Evolutionary conservation across 1,140 invertebrate genomes (phyloP).

Genomic region (Trichomalopsis sarcophagae): DNA sequence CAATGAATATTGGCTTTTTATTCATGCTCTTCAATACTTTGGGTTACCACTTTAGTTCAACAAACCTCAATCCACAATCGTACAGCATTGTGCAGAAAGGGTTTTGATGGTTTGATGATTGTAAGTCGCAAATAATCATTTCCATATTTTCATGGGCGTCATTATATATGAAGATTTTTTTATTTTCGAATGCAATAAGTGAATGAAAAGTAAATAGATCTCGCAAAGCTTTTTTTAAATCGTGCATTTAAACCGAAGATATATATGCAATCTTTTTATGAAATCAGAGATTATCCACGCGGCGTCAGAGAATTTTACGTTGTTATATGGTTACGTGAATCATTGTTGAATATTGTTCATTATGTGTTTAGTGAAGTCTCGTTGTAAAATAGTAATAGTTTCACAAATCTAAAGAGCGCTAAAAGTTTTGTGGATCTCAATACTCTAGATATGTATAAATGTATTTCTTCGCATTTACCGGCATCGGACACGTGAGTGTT

Average conservation of each 20-base stretch:
- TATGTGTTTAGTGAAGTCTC: constrained; percentile 21
- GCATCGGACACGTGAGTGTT: neutral
- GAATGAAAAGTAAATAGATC: constrained; percentile 36
- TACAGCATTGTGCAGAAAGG: constrained; percentile 25
- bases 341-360: constrained; percentile 47
- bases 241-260: constrained; percentile 44
- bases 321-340: constrained; percentile 39
- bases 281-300: constrained; percentile 22
- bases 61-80: constrained; percentile 41
- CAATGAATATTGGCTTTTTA: constrained; percentile 24
- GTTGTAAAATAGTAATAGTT: constrained; percentile 43
- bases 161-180: constrained; percentile 27
- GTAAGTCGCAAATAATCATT: constrained; percentile 36
- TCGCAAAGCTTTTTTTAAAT: constrained; percentile 43
- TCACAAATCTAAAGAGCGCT: constrained; percentile 32
- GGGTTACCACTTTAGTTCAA: constrained; percentile 35
- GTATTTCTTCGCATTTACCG: constrained; percentile 50
- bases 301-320: constrained; percentile 22
- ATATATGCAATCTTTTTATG: constrained; percentile 34
- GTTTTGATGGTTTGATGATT: constrained; percentile 38
- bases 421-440: constrained; percentile 41
- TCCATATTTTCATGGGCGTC: constrained; percentile 29
- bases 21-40: constrained; percentile 26
- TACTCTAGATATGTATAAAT: constrained; percentile 45
- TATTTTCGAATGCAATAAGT: constrained; percentile 34